Conservation (phyloP, 53 echinoderm and acorn worm species). For the Antedon mediterranea region DNA sequence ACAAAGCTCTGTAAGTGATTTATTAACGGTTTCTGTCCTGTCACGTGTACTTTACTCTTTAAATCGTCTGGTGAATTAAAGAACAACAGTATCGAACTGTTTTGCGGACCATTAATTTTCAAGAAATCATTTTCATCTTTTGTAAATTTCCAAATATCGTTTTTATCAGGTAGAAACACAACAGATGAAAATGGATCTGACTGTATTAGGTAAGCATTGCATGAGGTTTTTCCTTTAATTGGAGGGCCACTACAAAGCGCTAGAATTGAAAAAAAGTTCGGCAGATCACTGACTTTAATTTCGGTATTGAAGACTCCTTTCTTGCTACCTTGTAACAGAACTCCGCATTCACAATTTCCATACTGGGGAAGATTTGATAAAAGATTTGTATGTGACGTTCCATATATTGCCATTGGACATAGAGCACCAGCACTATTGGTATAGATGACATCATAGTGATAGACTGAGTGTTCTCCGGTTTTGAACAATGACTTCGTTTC, state of each 20-base stretch:
- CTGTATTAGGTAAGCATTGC: neutral
- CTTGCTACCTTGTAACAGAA: neutral
- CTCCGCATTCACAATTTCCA: conserved; percentile 1
- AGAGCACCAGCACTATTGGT: neutral
- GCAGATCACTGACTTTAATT: neutral
- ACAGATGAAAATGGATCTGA: neutral
- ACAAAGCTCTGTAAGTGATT: neutral
- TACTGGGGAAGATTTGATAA: neutral
- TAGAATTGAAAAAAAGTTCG: conserved; percentile 20
- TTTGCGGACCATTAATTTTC: neutral
- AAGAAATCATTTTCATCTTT: neutral
- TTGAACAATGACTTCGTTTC: neutral
- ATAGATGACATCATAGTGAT: neutral
- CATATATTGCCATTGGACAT: neutral
- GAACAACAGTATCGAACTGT: neutral
- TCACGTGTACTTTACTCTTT: neutral
- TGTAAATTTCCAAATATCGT: neutral
- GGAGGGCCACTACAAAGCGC: conserved; percentile 55
- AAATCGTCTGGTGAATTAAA: neutral
- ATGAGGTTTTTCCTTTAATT: neutral
- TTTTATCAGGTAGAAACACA: neutral
- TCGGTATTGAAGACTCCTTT: neutral
- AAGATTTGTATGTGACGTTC: neutral
- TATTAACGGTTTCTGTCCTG: neutral
- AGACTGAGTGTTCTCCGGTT: too few species aligned